Conservation (phyloP, 2,113 vertebrate species). For the Amblyornis subalaris region DNA sequence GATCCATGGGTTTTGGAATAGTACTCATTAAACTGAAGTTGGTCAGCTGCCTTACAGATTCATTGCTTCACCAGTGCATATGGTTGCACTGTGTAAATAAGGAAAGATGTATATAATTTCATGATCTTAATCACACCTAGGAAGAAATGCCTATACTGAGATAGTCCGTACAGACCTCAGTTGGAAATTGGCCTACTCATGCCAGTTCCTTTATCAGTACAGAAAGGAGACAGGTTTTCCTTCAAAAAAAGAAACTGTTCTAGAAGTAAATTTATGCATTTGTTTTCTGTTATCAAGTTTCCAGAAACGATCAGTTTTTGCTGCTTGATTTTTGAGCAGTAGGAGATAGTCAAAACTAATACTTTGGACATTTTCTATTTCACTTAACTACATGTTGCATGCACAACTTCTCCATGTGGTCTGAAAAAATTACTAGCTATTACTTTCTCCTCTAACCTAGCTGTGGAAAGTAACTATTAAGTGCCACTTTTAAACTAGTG, state of each 20-base stretch:
- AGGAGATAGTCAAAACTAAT: neutral
- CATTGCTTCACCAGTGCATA: neutral
- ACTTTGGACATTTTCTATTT: neutral
- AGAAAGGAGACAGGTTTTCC: neutral
- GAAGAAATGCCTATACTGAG: neutral
- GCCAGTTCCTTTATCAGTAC: neutral
- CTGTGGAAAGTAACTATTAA: neutral
- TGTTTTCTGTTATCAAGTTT: neutral
- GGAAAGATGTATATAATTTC: neutral
- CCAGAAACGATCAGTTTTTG: neutral
- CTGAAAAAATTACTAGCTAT: neutral
- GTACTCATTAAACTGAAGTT: neutral
- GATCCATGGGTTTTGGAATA: neutral
- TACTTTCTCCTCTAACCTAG: neutral
- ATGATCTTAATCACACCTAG: neutral
- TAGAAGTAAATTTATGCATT: neutral
- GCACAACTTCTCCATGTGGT: neutral
- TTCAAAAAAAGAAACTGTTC: neutral
- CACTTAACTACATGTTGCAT: neutral
- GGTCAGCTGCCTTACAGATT: neutral
- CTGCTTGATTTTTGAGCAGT: neutral
- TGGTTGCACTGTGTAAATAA: accelerated
- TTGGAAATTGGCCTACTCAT: neutral
- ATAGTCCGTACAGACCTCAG: neutral
- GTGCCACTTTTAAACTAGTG: neutral